Base-by-base conservation (phyloP, 1,140 invertebrate species). In the Chironomus striatipennis region DNA sequence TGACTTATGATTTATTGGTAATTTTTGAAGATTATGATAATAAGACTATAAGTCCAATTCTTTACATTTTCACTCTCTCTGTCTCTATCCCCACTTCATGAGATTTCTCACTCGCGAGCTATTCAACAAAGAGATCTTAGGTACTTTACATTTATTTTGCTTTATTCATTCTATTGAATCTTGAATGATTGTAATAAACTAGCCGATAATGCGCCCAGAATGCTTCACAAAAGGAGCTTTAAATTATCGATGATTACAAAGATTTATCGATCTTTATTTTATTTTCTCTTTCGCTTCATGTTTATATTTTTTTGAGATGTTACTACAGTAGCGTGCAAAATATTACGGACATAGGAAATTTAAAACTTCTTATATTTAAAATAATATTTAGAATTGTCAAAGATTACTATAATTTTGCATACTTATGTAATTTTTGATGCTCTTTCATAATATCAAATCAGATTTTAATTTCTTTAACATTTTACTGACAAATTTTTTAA, bases 221-320 rank as follows among this genome's bases (percentile, higher is more conserved):
- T 57, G 47, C 12, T n/a, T 57, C 47, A 57, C n/a, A 12, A n/a
- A 34, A 12, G 47, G n/a, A 9, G 65, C 18, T 70, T 70, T 18
- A 70, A 70, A 70, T 70, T 70, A 70, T 70, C 65, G 65, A 70
- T 70, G 65, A 70, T 70, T 70, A 70, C 65, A 70, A 18, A 70
- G 65, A 70, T 70, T 70, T 70, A 70, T 70, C 65, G 65, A 70
- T 57, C 47, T 57, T 57, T 57, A 34, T 34, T n/a, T n/a, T 57
- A 7, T 57, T 57, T n/a, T n/a, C 47, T n/a, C 47, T 57, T 57
- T 12, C 47, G 47, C 47, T 57, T 34, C 24, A 34, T 34, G 24
- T 34, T 2, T 34, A 34, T 34, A n/a, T 34, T 2, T 34, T 34
- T 34, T 34, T 34, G 24, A 34, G 24, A 34, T 34, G 24, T 34